Conservation (phyloP, 2,888 invertebrate genomes). For the Phalera bucephala region DNA sequence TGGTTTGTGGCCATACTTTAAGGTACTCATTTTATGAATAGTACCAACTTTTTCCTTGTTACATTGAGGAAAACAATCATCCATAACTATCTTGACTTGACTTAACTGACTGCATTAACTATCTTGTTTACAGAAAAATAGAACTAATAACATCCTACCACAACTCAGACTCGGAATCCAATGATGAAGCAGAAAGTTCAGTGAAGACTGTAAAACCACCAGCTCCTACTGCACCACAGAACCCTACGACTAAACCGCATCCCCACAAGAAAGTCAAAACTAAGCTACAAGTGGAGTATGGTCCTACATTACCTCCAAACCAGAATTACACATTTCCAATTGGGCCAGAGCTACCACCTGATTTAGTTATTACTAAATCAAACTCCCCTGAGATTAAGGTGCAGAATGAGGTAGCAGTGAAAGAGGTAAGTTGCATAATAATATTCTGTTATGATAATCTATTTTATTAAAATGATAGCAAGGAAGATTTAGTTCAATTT, state of each 20-base stretch:
- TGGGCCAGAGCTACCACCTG: slow-evolving; percentile 67
- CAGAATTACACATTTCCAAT: slow-evolving; percentile 62
- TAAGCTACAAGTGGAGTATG: slow-evolving; percentile 51
- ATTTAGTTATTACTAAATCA: slow-evolving; percentile 27
- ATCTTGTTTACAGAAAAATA: slow-evolving; percentile 69
- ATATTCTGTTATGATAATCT: too few species aligned
- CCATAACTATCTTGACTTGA: neutral
- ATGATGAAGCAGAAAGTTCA: slow-evolving; percentile 65
- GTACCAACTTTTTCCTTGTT: too few species aligned
- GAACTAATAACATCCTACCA: slow-evolving; percentile 82
- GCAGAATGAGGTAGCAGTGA: slow-evolving; percentile 19
- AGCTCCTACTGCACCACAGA: slow-evolving; percentile 18
- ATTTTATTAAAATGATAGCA: slow-evolving; percentile 3
- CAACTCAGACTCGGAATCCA: slow-evolving; percentile 80
- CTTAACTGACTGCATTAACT: neutral
- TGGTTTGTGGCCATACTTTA: too few species aligned
- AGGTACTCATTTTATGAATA: too few species aligned
- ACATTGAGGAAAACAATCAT: neutral
- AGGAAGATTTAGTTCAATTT: too few species aligned
- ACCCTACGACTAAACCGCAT: slow-evolving; percentile 19
- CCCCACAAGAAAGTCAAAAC: slow-evolving; percentile 53
- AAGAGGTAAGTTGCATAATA: slow-evolving; percentile 38
- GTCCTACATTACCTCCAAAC: slow-evolving; percentile 61
- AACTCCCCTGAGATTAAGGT: slow-evolving; percentile 33
- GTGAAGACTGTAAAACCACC: slow-evolving; percentile 21